These are phyloP conservation scores for Antheraea assamensis DNA, from an alignment of 2,888 invertebrate species.

Conservation along the genomic window DNA sequence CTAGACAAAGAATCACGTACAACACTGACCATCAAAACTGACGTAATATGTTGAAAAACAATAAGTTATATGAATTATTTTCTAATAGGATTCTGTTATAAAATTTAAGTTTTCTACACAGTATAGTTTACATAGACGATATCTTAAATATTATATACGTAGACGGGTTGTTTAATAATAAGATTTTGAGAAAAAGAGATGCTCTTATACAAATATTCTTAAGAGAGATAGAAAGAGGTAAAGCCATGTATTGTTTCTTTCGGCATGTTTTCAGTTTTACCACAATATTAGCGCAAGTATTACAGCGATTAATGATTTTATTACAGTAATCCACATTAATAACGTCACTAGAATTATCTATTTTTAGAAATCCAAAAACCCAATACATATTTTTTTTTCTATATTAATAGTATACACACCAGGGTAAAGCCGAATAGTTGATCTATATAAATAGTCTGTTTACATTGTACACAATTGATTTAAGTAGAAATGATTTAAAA, in stretches of 20 bases:
- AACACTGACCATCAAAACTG: no score
- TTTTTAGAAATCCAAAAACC: background rate
- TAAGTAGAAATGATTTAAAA: background rate
- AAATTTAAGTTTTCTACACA: no score
- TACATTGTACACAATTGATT: background rate
- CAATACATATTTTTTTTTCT: background rate
- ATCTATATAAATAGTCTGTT: background rate
- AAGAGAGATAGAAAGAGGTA: no score
- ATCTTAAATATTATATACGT: background rate
- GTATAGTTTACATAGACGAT: no score
- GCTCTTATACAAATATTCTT: background rate
- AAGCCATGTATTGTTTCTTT: no score
- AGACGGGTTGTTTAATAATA: background rate
- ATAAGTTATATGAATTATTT: no score
- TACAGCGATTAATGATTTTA: background rate
- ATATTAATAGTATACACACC: background rate
- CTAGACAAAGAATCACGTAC: no score
- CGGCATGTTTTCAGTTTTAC: background rate
- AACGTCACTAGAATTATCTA: background rate
- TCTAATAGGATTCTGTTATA: no score
- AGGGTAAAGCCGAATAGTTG: background rate
- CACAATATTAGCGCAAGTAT: background rate
- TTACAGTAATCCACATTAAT: background rate
- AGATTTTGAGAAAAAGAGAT: background rate
- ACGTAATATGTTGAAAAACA: no score